Evolutionary conservation across 2,888 invertebrate genomes (phyloP).

Genomic region (Orthosia gracilis): DNA sequence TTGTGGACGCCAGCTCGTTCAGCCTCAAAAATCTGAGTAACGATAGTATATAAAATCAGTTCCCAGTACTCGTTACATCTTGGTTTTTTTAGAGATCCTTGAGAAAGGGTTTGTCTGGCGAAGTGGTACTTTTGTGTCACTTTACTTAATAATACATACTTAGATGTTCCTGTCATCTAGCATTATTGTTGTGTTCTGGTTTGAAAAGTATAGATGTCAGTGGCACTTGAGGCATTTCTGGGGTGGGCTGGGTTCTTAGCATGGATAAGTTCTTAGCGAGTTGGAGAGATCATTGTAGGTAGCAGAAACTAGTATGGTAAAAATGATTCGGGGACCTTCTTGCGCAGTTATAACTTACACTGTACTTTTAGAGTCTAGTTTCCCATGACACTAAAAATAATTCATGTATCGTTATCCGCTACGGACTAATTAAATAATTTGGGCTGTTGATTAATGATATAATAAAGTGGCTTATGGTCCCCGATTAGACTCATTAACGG

Average conservation of each 20-base stretch:
- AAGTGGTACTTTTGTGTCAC: slow-evolving; percentile 3
- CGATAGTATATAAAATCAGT: neutral
- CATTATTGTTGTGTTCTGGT: slow-evolving; percentile 13
- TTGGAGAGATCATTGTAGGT: neutral
- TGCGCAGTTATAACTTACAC: no score
- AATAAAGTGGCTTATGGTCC: slow-evolving; percentile 73
- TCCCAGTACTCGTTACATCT: slow-evolving; percentile 1
- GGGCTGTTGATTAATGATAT: slow-evolving; percentile 63
- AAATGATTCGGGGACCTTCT: no score
- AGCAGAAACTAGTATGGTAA: neutral
- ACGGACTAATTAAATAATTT: slow-evolving; percentile 60
- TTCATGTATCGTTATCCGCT: slow-evolving; percentile 18
- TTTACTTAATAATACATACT: neutral
- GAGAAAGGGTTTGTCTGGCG: neutral
- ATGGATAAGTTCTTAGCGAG: neutral
- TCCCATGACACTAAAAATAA: neutral
- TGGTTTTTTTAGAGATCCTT: slow-evolving; percentile 15
- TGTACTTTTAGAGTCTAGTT: neutral
- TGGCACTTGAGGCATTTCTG: neutral
- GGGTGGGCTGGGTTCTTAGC: no score
- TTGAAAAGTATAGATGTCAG: neutral
- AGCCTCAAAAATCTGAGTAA: no score
- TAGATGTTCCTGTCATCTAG: neutral
- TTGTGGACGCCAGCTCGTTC: no score
- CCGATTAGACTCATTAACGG: slow-evolving; percentile 76